Base-by-base conservation (phyloP, 2,888 invertebrate genomes). In the Heliconius hortense region DNA sequence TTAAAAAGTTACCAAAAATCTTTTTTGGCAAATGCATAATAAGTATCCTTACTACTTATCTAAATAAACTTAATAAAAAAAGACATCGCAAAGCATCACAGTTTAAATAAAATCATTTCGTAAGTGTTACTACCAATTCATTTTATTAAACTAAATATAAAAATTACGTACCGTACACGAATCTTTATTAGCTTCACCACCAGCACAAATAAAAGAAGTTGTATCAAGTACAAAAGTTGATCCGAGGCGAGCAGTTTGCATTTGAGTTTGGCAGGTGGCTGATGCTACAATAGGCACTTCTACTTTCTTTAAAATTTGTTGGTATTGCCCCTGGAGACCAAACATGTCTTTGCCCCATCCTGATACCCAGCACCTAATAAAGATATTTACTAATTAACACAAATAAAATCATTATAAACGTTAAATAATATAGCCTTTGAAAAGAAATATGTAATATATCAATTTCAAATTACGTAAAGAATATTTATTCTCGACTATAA, bases 321-420 rank as follows among this genome's bases (percentile, higher is more conserved):
- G 96, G 83, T 95, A 96, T 78, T 89, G 92, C 0, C 94, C 94
- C 87, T 87, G 93, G 4, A 88, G 62, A 2, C 94, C 94, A 79
- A 97, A 98, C 80, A 96, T 95, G 80, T 97, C 94, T 85, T 97
- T 97, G 21, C 98, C 98, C 98, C 98, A 98, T 18, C 98, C 98
- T n/a, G 96, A 93, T 0, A 97, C 96, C 90, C 94, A 95, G 83
- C 96, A 96, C 78, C 94, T 94, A 76, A 77, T 80, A 39, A 64
- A 64, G 4, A 48, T 10, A 26, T 21, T 2, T 26, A 63, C 18
- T 8, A 21, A n/a, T 43, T 53, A 21, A 5, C 7, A 53, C 8
- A 53, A 53, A 53, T 53, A 53, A 43, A 15, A 21, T 53, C 2
- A 53, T 53, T 7, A 8, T 21, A 21, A 53, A 53, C 2, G 21